phyloP scores from a whole-genome alignment of 2,113 vertebrate species.

The Ceyx melanurus region DNA sequence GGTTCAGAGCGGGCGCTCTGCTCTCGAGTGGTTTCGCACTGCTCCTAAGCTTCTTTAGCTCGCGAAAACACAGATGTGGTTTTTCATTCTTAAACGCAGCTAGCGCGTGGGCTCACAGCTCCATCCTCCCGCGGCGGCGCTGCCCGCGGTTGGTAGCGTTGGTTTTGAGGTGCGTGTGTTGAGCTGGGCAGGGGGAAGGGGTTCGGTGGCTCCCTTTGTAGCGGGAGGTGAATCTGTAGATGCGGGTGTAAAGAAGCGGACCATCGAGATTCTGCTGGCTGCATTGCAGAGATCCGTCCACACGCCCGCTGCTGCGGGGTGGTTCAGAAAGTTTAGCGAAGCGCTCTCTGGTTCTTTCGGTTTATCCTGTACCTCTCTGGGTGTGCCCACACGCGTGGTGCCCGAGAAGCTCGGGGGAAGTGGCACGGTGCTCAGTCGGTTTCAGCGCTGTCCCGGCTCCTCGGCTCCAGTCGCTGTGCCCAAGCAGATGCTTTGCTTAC shows the following conservation, averaged over 20 bases:
- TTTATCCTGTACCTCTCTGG: background rate
- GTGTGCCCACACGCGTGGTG: accelerated
- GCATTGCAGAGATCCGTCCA: background rate
- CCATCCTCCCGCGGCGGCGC: accelerated
- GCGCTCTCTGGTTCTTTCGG: background rate
- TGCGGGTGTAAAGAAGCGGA: background rate
- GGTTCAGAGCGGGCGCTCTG: background rate
- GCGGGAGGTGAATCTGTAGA: accelerated
- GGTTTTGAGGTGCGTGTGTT: accelerated
- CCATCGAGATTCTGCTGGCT: background rate
- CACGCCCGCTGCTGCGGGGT: accelerated
- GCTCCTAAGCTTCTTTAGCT: too few species aligned
- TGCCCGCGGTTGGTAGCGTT: background rate
- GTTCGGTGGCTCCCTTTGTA: background rate
- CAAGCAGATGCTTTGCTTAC: background rate
- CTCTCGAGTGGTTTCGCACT: background rate
- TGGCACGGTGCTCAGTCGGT: accelerated
- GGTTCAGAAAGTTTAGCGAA: background rate
- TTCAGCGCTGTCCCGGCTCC: background rate
- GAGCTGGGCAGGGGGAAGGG: background rate
- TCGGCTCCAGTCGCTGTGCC: background rate
- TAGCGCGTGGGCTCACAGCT: accelerated
- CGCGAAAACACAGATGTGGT: background rate
- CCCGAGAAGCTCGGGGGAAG: accelerated
- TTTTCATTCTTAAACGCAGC: accelerated